These are phyloP conservation scores for Priocnemis perturbator DNA, from an alignment of 2,888 invertebrate species.

Conservation along the genomic window DNA sequence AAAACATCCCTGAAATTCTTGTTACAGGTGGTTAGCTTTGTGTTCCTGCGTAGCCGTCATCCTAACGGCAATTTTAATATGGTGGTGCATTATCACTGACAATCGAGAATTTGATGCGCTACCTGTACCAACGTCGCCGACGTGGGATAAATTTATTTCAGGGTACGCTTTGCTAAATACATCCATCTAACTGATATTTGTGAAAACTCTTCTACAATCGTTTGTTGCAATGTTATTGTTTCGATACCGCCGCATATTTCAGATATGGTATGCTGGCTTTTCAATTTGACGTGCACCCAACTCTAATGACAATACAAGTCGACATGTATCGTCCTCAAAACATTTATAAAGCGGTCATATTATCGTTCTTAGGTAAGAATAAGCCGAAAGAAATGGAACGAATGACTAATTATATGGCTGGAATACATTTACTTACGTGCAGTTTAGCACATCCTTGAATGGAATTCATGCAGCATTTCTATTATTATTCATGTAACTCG, in stretches of 20 bases:
- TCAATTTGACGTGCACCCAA: conserved; percentile 88
- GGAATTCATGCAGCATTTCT: no score
- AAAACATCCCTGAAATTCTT: background rate
- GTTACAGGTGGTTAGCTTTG: conserved; percentile 80
- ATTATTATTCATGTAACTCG: no score
- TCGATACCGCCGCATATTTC: no score
- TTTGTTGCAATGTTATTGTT: background rate
- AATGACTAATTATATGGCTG: no score
- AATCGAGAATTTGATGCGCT: conserved; percentile 64
- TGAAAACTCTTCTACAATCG: conserved; percentile 5
- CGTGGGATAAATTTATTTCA: conserved; percentile 74
- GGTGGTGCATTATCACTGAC: conserved; percentile 79
- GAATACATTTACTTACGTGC: no score
- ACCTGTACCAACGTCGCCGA: conserved; percentile 71
- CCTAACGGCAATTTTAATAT: conserved; percentile 81
- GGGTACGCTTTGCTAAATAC: conserved; percentile 54
- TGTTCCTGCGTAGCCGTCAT: conserved; percentile 81
- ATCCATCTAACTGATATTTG: no score
- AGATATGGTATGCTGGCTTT: conserved; percentile 75
- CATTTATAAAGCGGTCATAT: conserved; percentile 83
- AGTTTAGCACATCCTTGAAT: no score
- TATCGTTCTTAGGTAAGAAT: conserved; percentile 81
- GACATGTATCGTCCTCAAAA: conserved; percentile 90
- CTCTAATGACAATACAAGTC: conserved; percentile 91
- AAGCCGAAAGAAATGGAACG: background rate